Conservation (phyloP, 1,140 invertebrate species). For the Chrysopa pallens region DNA sequence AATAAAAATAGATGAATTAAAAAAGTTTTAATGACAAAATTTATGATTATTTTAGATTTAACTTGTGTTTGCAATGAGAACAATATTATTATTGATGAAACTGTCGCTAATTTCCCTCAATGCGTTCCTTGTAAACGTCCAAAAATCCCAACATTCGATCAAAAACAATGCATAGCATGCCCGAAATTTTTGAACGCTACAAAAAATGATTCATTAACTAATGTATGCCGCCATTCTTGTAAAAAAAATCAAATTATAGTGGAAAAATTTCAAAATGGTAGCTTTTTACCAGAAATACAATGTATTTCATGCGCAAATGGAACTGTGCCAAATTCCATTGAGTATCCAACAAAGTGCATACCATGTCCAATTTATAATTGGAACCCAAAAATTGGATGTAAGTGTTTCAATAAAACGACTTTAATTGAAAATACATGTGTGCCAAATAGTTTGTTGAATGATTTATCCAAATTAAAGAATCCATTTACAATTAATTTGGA, state of each 20-base stretch:
- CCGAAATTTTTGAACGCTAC: conserved; percentile 8
- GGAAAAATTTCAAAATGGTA: conserved; percentile 16
- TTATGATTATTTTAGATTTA: not conserved
- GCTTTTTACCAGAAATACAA: conserved; percentile 14
- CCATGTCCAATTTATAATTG: conserved; percentile 18
- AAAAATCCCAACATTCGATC: conserved; percentile 17
- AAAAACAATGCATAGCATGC: conserved; percentile 21
- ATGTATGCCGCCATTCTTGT: not conserved
- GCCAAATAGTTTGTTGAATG: conserved; percentile 13
- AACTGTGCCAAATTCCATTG: conserved; percentile 19
- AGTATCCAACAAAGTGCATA: conserved; percentile 17
- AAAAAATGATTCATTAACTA: not conserved
- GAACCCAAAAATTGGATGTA: conserved; percentile 13
- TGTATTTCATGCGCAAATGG: conserved; percentile 27
- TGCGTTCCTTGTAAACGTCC: conserved; percentile 3
- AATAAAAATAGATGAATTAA: no score
- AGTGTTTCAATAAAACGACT: conserved; percentile 11
- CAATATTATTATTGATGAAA: not conserved
- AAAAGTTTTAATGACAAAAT: no score
- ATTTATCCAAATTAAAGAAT: conserved; percentile 18
- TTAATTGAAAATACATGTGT: conserved; percentile 23
- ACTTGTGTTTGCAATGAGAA: not conserved
- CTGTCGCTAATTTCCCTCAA: not conserved
- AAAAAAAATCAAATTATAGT: conserved; percentile 22
- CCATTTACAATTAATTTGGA: conserved; percentile 23